Conservation (phyloP, 2,888 invertebrate genomes). For the Volucella inanis region DNA sequence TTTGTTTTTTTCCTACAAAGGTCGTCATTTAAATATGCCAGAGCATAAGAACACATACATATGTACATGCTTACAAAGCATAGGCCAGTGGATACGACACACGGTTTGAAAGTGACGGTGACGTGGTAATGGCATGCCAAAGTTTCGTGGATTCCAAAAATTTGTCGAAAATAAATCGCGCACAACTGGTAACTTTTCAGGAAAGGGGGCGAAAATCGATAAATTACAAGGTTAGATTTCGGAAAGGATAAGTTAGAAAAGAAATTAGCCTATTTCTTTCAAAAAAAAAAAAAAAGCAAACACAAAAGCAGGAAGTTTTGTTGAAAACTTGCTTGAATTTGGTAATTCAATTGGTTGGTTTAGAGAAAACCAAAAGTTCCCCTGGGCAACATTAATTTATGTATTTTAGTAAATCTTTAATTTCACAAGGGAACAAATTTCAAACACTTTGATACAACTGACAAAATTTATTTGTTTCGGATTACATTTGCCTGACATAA, state of each 20-base stretch:
- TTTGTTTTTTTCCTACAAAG: neutral
- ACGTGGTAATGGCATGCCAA: neutral
- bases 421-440: too few relatives aligned
- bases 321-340: too few relatives aligned
- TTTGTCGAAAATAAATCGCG: conserved; percentile 12
- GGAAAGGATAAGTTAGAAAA: neutral
- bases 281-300: too few relatives aligned
- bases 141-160: conserved; percentile 4
- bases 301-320: too few relatives aligned
- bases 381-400: too few relatives aligned
- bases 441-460: too few relatives aligned
- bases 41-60: conserved; percentile 2
- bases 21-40: conserved; percentile 16
- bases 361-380: too few relatives aligned
- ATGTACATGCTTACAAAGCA: neutral
- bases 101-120: conserved; percentile 4
- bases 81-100: conserved; percentile 20
- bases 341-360: too few relatives aligned
- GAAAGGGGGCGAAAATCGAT: conserved; percentile 42
- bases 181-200: neutral
- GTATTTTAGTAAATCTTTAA: too few relatives aligned
- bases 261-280: neutral
- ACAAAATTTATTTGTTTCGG: too few relatives aligned
- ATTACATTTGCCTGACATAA: too few relatives aligned
- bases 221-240: conserved; percentile 34